Percentiles rank a stretch among this genome's conserved stretches.
These are phyloP conservation scores for Lumbricus terrestris DNA, from an alignment of 2,888 invertebrate genomes.

Conservation along the genomic window DNA sequence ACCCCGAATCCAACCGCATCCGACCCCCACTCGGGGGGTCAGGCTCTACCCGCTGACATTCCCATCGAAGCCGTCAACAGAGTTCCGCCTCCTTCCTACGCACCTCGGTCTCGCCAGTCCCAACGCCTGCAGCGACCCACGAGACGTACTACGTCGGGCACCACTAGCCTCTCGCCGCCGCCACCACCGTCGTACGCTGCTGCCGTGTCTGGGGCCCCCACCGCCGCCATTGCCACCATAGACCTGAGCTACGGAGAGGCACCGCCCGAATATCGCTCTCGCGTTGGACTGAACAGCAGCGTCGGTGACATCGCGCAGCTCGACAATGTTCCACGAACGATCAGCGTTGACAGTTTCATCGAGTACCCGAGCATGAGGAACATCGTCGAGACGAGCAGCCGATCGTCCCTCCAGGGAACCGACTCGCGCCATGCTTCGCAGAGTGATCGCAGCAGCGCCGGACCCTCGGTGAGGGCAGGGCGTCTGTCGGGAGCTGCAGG, in stretches of 20 bases:
- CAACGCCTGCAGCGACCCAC: not conserved
- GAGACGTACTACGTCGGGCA: not conserved
- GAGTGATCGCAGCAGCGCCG: not conserved
- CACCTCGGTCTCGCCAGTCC: not conserved
- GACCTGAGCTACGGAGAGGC: not conserved
- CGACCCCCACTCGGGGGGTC: not conserved
- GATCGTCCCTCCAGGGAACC: constrained; percentile 16
- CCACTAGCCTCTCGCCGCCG: not conserved
- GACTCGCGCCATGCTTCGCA: constrained; percentile 6
- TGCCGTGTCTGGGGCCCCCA: not conserved
- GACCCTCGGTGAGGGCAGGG: not conserved
- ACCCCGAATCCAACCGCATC: not conserved
- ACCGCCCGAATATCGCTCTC: not conserved
- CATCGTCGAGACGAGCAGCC: constrained; percentile 19
- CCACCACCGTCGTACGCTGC: not conserved
- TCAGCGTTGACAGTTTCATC: constrained; percentile 19
- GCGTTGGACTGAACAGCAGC: constrained; percentile 13
- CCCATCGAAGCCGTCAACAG: constrained; percentile 4
- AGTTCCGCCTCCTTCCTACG: not conserved
- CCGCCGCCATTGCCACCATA: not conserved
- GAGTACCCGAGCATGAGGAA: constrained; percentile 20
- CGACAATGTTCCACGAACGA: not conserved
- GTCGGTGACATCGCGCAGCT: not conserved
- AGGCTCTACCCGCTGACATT: not conserved
- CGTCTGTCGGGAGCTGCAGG: not conserved